Evolutionary conservation across 2,888 invertebrate genomes (phyloP), one percentile per base, ranked within the genome.

Genomic region (Gasteruption jaculator): DNA sequence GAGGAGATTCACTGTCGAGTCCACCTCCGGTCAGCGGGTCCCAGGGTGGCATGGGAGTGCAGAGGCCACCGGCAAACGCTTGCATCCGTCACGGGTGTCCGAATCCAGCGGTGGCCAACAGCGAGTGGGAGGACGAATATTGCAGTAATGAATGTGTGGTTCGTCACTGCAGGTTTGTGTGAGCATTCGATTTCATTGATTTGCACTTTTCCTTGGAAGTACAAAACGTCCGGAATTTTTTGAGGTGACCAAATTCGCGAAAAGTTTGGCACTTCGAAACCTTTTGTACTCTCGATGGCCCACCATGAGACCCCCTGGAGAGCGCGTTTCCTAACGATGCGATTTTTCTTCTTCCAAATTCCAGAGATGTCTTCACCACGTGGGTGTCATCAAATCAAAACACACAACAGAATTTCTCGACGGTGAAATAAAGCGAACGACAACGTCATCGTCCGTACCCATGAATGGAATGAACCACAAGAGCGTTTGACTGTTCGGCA

Each of bases 131-230:
- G 72, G 91, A 91, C 70, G 94, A 94, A 72, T 95, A 93, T 73
- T 95, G 94, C 77, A 91, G 92, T 74, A 93, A 92, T 74, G 92
- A 94, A 73, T 95, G 94, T 75, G 94, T 94, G 52, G 91, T 93
- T 70, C 88, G 86, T 71, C 94, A 95, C 74, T 94, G 94, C 83
- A 86, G 91, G 84, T 83, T 68, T 64, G 69, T 61, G 56, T 58
- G 49, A 56, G 54, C 51, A 56, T 56, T 57, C 33, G 21, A 38
- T 48, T 41, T 41, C 41, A 29, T 38, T 40, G 27, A 38, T 18
- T 29, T 42, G 6, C 22, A 19, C 12, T 22, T 40, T 27, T 36
- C 12, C 12, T 18, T 32, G n/a, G n/a, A n/a, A 19, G 16, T 10
- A 30, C 19, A 15, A 18, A 32, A 42, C 14, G 36, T 27, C 10